Conservation (phyloP, 2,113 vertebrate genomes). For the Saimiri boliviensis region DNA sequence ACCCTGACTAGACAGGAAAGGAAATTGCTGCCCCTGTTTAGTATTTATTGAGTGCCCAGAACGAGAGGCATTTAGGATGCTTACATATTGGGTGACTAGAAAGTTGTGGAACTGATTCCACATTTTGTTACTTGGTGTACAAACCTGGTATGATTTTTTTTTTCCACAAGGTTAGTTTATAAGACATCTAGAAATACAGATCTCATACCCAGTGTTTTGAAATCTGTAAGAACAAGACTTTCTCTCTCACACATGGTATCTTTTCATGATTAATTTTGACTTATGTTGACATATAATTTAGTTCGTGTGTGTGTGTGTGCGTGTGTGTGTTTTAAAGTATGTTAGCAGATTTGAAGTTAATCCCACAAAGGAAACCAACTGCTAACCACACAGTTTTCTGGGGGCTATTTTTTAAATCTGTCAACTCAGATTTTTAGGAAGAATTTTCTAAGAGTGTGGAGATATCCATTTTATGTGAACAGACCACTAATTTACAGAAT, state of each 20-base stretch:
- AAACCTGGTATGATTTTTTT: neutral
- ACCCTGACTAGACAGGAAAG: constrained; percentile 56
- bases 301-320: neutral
- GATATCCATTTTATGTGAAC: constrained; percentile 23
- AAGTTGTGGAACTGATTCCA: neutral
- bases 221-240: neutral
- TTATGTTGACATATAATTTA: constrained; percentile 54
- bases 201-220: neutral
- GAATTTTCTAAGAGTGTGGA: neutral
- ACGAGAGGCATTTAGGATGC: neutral
- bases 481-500: neutral
- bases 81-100: constrained; percentile 6
- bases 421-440: constrained; percentile 11
- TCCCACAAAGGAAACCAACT: neutral
- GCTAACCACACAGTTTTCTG: neutral
- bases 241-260: neutral
- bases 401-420: neutral
- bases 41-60: neutral
- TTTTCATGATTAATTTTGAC: constrained; percentile 31
- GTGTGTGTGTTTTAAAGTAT: neutral
- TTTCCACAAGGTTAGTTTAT: neutral
- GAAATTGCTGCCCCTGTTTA: neutral
- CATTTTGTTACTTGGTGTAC: neutral
- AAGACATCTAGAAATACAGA: neutral
- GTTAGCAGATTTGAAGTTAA: neutral